phyloP scores from a whole-genome alignment of 2,113 vertebrate species.

The Osmerus eperlanus region DNA sequence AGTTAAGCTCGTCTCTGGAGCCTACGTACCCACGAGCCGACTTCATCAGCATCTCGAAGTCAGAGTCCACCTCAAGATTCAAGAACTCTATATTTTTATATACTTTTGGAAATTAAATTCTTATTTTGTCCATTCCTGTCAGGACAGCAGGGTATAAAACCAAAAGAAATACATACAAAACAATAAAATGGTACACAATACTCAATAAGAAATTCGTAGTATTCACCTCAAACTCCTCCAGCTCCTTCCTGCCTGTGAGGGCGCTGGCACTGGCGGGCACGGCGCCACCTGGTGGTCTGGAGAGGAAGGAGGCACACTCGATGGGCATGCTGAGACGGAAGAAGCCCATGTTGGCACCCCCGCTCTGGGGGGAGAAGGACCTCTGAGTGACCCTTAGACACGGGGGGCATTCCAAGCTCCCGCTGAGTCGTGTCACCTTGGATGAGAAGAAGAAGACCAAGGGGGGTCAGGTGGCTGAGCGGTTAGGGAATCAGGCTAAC shows the following conservation, averaged over 20 bases:
- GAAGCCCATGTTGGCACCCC: constrained; percentile 81
- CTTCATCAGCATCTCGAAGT: constrained; percentile 97
- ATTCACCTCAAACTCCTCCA: constrained; percentile 78
- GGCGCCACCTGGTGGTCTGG: constrained; percentile 70
- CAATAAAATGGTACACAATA: too few relatives aligned
- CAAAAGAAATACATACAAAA: too few relatives aligned
- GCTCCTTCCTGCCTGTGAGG: constrained; percentile 78
- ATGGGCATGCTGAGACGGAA: constrained; percentile 93
- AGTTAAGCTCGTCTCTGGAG: constrained; percentile 85
- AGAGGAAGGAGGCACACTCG: constrained; percentile 84
- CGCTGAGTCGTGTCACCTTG: constrained; percentile 84
- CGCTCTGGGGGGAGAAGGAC: constrained; percentile 76
- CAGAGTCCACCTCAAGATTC: constrained; percentile 74
- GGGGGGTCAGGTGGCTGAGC: too few relatives aligned
- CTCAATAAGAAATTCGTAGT: too few relatives aligned
- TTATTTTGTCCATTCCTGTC: too few relatives aligned
- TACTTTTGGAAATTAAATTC: too few relatives aligned
- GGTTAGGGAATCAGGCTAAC: too few relatives aligned
- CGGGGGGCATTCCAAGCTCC: constrained; percentile 79
- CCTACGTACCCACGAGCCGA: constrained; percentile 84
- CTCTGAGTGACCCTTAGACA: constrained; percentile 87
- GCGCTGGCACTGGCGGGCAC: constrained; percentile 69
- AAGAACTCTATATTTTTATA: too few relatives aligned
- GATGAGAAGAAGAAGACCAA: constrained; percentile 21
- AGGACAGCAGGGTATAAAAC: too few relatives aligned